These are phyloP conservation scores for Ursus arctos DNA, from an alignment of 2,113 vertebrate genomes.

Conservation along the genomic window DNA sequence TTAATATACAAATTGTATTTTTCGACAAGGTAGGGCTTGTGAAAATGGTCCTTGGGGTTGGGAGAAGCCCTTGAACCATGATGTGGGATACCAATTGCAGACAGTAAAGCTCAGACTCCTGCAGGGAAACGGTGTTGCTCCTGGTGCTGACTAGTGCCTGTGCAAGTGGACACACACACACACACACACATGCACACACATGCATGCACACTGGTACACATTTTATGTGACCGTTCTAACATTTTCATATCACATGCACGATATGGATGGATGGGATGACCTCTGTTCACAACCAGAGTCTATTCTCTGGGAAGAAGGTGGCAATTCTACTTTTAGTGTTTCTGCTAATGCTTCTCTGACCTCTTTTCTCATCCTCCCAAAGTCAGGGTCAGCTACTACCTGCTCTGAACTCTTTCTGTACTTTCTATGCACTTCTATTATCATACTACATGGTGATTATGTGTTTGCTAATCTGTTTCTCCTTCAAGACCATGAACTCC, in stretches of 20 bases:
- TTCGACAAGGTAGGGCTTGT: background rate
- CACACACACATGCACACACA: too few relatives aligned
- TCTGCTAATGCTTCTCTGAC: conserved; percentile 6
- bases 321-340: background rate
- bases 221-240: background rate
- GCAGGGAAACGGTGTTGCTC: background rate
- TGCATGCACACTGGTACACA: background rate
- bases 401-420: background rate
- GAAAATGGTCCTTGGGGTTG: background rate
- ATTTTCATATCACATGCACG: background rate
- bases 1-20: background rate
- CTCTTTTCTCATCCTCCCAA: background rate
- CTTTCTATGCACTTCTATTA: background rate
- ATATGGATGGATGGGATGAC: background rate
- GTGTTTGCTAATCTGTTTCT: background rate
- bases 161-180: too few relatives aligned
- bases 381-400: background rate
- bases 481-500: background rate
- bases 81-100: background rate
- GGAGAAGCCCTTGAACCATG: background rate
- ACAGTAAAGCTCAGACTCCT: background rate
- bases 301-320: background rate
- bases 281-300: background rate
- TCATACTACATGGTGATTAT: background rate
- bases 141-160: background rate